These are phyloP conservation scores for Orchestia grillus DNA, from an alignment of 1,140 invertebrate species.

Conservation along the genomic window DNA sequence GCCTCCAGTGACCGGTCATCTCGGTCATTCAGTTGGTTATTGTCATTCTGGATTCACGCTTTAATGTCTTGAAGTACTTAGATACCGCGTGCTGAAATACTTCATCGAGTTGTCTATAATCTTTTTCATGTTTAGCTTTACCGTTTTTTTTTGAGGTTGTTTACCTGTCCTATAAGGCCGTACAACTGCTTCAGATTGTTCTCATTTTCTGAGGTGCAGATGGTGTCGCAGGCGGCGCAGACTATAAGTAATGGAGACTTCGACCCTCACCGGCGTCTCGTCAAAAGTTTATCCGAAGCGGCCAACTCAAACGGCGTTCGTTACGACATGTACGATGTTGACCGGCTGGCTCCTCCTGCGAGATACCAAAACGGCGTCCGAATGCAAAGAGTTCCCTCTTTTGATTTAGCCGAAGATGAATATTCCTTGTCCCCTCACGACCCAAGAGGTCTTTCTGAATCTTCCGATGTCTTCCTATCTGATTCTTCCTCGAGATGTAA, in stretches of 20 bases:
- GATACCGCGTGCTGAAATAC: too few species aligned
- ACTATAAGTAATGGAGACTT: conserved; percentile 81
- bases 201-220: conserved; percentile 76
- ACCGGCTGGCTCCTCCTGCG: conserved; percentile 60
- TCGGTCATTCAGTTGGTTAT: too few species aligned
- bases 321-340: conserved; percentile 67
- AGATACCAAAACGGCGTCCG: conserved; percentile 23
- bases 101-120: too few species aligned
- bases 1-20: too few species aligned
- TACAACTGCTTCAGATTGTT: not conserved
- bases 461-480: conserved; percentile 16
- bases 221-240: conserved; percentile 90
- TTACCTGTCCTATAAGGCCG: too few species aligned
- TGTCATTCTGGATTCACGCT: too few species aligned
- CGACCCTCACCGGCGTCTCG: conserved; percentile 75
- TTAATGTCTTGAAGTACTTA: too few species aligned
- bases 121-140: too few species aligned
- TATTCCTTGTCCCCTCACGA: conserved; percentile 46
- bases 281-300: conserved; percentile 87
- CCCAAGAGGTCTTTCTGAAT: conserved; percentile 1
- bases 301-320: conserved; percentile 69
- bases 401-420: conserved; percentile 40
- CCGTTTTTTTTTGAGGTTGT: too few species aligned
- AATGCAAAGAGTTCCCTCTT: conserved; percentile 21
- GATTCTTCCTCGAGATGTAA: not conserved